These are phyloP conservation scores for Thunnus maccoyii DNA, from an alignment of 2,113 vertebrate species.

Conservation along the genomic window DNA sequence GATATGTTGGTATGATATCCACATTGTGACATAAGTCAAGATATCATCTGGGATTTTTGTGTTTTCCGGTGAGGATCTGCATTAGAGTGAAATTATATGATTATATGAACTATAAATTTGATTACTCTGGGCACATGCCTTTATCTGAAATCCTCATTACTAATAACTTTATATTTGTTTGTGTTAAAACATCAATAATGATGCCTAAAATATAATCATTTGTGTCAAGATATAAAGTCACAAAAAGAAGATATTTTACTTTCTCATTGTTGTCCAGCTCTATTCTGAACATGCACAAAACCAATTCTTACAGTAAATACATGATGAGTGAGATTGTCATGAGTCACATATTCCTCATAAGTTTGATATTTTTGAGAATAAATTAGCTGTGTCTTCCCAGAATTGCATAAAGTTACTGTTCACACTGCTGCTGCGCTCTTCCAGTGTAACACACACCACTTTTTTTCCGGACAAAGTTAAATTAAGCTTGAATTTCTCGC, in stretches of 20 bases:
- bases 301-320: constrained; percentile 26
- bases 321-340: constrained; percentile 29
- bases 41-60: neutral
- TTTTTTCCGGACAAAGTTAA: constrained; percentile 79
- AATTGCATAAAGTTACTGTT: constrained; percentile 64
- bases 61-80: neutral
- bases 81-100: neutral
- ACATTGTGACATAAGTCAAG: constrained; percentile 1
- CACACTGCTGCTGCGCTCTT: constrained; percentile 56
- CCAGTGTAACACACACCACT: constrained; percentile 73
- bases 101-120: neutral
- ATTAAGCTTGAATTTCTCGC: constrained; percentile 82
- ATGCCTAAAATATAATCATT: neutral
- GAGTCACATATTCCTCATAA: constrained; percentile 38
- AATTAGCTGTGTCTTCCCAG: constrained; percentile 56
- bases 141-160: neutral
- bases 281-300: neutral
- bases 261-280: constrained; percentile 23
- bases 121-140: no score
- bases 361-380: constrained; percentile 49
- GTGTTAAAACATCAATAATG: neutral
- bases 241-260: neutral
- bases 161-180: no score
- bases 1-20: neutral
- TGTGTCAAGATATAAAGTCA: neutral